A percentile compares a stretch with the other conserved stretches of the same genome.
Conservation (phyloP, 2,888 invertebrate species). For the Lottia gigantea region DNA sequence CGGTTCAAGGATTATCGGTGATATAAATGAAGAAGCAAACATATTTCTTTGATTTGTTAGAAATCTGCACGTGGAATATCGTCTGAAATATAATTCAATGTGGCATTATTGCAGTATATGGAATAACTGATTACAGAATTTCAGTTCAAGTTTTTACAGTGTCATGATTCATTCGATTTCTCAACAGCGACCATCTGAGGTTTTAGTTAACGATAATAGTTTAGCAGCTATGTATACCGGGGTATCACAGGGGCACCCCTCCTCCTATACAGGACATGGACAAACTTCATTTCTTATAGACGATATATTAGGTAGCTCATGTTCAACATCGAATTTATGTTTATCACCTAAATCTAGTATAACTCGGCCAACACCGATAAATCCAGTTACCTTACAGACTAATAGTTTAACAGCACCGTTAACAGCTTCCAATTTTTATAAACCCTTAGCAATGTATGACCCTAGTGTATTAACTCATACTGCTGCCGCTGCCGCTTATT, state of each 20-base stretch:
- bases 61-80: no score
- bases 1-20: no score
- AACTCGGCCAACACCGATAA: slow-evolving; percentile 48
- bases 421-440: slow-evolving; percentile 43
- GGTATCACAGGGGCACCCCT: not conserved
- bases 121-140: no score
- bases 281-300: slow-evolving; percentile 48
- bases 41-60: no score
- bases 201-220: no score
- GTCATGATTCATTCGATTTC: not conserved
- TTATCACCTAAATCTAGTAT: slow-evolving; percentile 28
- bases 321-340: slow-evolving; percentile 31
- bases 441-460: slow-evolving; percentile 48
- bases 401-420: slow-evolving; percentile 28
- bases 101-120: no score
- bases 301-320: slow-evolving; percentile 42
- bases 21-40: no score
- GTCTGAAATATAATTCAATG: no score
- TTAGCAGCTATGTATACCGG: not conserved
- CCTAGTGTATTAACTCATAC: slow-evolving; percentile 36
- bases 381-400: slow-evolving; percentile 47
- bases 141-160: no score
- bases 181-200: not conserved
- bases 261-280: slow-evolving; percentile 13
- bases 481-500: not conserved